These are phyloP conservation scores for Ascidia mentula DNA, from an alignment of 23 tunicate species.

Conservation along the genomic window DNA sequence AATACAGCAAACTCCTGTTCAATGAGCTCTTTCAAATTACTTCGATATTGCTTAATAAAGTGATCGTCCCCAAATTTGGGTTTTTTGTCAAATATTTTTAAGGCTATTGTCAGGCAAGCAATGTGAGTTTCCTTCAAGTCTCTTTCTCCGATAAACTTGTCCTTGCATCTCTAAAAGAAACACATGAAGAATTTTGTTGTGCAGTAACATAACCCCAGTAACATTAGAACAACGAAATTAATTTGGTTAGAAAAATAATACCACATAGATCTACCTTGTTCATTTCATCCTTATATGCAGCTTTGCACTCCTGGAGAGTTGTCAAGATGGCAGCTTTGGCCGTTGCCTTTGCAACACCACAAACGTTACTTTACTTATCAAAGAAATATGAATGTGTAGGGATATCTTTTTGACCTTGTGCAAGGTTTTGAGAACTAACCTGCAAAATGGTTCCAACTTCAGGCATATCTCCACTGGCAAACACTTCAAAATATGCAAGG, in stretches of 20 bases:
- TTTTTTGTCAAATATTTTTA: not conserved
- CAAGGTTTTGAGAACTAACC: too few relatives aligned
- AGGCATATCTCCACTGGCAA: conserved; percentile 32
- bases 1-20: not conserved
- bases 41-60: not conserved
- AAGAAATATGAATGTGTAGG: too few relatives aligned
- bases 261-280: not conserved
- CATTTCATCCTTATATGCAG: not conserved
- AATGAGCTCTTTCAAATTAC: not conserved
- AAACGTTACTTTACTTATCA: too few relatives aligned
- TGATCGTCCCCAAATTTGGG: not conserved
- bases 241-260: not conserved
- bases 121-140: not conserved
- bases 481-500: conserved; percentile 20
- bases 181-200: not conserved
- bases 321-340: not conserved
- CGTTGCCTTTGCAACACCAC: not conserved
- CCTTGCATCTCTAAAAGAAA: not conserved
- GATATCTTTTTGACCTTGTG: not conserved
- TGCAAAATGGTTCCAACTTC: conserved; percentile 38
- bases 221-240: too few relatives aligned
- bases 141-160: not conserved
- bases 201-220: too few relatives aligned
- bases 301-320: not conserved
- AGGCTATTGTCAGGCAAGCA: not conserved